Base-by-base conservation (phyloP, 2,113 vertebrate genomes). In the Phalacrocorax aristotelis region DNA sequence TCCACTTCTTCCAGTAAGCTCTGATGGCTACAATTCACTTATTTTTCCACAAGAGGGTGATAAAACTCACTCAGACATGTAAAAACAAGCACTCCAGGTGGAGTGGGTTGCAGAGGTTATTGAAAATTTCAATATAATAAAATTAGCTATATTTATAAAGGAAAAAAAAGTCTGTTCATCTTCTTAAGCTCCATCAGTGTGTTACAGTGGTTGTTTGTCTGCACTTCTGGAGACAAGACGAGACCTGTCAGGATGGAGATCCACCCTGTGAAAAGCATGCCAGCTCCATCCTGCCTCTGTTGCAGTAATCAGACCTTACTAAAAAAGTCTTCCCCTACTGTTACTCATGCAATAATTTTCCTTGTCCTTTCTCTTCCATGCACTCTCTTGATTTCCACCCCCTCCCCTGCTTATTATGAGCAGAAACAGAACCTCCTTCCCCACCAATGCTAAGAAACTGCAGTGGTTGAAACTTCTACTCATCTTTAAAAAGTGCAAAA, bases 41-140 rank as follows among this genome's bases (percentile, higher is more conserved):
- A 25, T 23, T 94, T 90, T 97, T 94, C 97, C 95, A 94, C 94
- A 93, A 97, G 95, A 95, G 97, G 89, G 91, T 93, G 95, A 85
- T 90, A 94, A 95, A 94, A 92, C 61, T 97, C 90, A 60, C 78
- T 69, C 34, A 18, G 26, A 62, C 9, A 13, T 61, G 55, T 75
- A 2, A 68, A 75, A 91, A 79, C 0, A 26, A 76, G 65, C 40
- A 27, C 44, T 86, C 66, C 71, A 66, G 52, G 65, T 94, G 52
- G 19, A 66, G 30, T 61, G 62, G 25, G 17, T 80, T 86, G 64
- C 68, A 80, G 46, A 72, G 26, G 51, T 87, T 58, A 44, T 36
- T 77, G 80, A n/a, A 77, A 77, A 89, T 58, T 26, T 89, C 57
- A 83, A 3, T 71, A 25, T 19, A 58, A 54, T 85, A 48, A 55